phyloP scores from a whole-genome alignment of 2,888 invertebrate genomes.

The Pristionchus maxplancki region DNA sequence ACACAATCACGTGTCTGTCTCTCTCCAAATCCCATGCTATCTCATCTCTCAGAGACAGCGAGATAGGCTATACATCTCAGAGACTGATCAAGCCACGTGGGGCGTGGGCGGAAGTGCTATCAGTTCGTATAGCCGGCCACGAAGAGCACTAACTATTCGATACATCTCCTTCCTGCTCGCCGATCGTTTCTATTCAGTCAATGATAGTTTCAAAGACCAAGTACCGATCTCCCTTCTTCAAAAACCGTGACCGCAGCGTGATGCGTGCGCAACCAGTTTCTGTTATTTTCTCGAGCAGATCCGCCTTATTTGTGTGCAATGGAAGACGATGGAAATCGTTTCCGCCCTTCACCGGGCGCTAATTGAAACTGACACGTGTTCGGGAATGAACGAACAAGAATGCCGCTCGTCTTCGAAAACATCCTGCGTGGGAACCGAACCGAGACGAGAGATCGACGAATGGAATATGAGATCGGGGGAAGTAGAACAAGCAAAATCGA shows the following conservation, averaged over 20 bases:
- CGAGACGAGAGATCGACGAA: background rate
- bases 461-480: background rate
- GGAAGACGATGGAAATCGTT: conserved; percentile 10
- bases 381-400: background rate
- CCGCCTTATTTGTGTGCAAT: conserved; percentile 3
- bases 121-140: background rate
- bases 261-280: background rate
- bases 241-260: background rate
- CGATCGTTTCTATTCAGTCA: background rate
- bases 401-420: background rate
- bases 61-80: no score
- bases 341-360: background rate
- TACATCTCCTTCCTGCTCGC: no score
- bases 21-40: background rate
- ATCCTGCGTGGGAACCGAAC: background rate
- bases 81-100: background rate
- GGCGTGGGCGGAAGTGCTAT: background rate
- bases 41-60: background rate
- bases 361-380: conserved; percentile 31
- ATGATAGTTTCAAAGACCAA: background rate
- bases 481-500: no score
- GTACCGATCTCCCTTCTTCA: background rate
- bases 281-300: background rate
- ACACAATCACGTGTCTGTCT: background rate
- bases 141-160: no score